Evolutionary conservation across 2,888 invertebrate species (phyloP).

Genomic region (Catotricha subobsoleta): DNA sequence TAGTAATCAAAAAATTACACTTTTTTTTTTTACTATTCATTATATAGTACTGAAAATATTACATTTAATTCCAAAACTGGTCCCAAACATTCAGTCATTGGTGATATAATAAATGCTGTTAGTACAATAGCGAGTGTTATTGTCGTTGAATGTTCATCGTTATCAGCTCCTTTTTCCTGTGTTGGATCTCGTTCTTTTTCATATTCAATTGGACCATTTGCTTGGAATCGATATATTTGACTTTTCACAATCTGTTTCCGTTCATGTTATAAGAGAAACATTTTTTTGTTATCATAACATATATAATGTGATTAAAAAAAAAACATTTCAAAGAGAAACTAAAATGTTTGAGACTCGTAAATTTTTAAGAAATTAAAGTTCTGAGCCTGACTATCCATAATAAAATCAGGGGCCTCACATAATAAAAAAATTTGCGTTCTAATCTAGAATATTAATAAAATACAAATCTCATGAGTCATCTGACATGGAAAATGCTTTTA

Average conservation of each 20-base stretch:
- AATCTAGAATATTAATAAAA: too few relatives aligned
- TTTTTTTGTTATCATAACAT: neutral
- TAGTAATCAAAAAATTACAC: neutral
- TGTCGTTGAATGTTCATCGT: slow-evolving; percentile 25
- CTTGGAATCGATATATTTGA: slow-evolving; percentile 26
- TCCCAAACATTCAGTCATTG: slow-evolving; percentile 67
- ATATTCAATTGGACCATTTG: slow-evolving; percentile 26
- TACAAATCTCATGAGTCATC: too few relatives aligned
- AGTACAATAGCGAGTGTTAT: slow-evolving; percentile 42
- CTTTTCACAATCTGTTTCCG: slow-evolving; percentile 30
- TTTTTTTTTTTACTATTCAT: too few relatives aligned
- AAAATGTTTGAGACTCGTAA: too few relatives aligned
- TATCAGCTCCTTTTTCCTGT: slow-evolving; percentile 23
- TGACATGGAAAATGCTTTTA: too few relatives aligned
- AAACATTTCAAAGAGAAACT: too few relatives aligned
- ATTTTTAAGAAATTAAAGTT: too few relatives aligned
- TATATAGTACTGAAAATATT: slow-evolving; percentile 16
- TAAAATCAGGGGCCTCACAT: too few relatives aligned
- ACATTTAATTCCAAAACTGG: slow-evolving; percentile 68
- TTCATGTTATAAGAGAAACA: slow-evolving; percentile 1
- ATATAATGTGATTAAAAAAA: too few relatives aligned
- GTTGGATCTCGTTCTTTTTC: slow-evolving; percentile 28
- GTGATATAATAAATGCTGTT: slow-evolving; percentile 52
- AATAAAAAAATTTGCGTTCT: too few relatives aligned
- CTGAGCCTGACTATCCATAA: too few relatives aligned